A percentile compares a stretch with the other conserved stretches of the same genome.
Conservation (phyloP, 2,888 invertebrate genomes). For the Clunio marinus region DNA sequence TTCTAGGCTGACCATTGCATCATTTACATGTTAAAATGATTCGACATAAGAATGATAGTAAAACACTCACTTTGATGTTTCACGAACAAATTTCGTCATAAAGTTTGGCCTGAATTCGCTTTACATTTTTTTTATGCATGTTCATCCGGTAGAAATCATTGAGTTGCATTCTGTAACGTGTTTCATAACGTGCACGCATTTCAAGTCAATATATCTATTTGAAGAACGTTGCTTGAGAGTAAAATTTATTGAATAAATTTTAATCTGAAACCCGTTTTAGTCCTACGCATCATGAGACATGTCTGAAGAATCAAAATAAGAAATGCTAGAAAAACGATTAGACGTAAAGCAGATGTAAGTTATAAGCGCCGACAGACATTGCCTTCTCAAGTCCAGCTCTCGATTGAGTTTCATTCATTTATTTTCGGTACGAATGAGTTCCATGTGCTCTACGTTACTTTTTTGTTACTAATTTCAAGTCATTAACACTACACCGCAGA, state of each 20-base stretch:
- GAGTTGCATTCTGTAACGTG: neutral
- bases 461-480: neutral
- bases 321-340: neutral
- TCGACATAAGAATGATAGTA: neutral
- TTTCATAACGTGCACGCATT: neutral
- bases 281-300: neutral
- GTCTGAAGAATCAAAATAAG: neutral
- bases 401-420: slow-evolving; percentile 3
- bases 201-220: neutral
- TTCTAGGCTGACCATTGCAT: too few relatives aligned
- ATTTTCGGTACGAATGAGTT: neutral
- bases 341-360: slow-evolving; percentile 9
- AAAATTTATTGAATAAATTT: neutral
- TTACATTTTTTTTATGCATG: neutral
- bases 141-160: slow-evolving; percentile 15
- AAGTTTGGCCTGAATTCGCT: slow-evolving; percentile 3
- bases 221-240: neutral
- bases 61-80: neutral
- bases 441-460: neutral
- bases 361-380: neutral
- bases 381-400: too few relatives aligned
- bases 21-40: neutral
- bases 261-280: slow-evolving; percentile 1
- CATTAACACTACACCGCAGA: neutral
- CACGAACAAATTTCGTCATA: neutral